Conservation (phyloP, 2,113 vertebrate genomes). For the Syngnathoides biaculeatus region DNA sequence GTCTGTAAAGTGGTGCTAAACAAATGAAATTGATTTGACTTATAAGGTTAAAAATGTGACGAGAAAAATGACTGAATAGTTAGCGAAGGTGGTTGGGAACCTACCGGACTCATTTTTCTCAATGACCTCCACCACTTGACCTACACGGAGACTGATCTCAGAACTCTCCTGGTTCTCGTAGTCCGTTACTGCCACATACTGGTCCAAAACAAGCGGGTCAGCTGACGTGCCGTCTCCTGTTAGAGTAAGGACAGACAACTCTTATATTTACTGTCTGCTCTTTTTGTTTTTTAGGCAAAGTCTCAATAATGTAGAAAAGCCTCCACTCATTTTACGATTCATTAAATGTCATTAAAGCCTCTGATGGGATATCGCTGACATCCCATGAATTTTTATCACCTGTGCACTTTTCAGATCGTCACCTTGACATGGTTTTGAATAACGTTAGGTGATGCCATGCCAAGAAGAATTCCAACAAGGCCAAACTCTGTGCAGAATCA, state of each 20-base stretch:
- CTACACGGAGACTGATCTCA: constrained; percentile 92
- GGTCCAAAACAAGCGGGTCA: constrained; percentile 89
- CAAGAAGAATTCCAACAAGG: constrained; percentile 12
- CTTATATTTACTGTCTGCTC: not conserved
- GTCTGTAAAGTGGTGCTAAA: no score
- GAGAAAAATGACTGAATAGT: not conserved
- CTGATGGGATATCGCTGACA: constrained; percentile 8
- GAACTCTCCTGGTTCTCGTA: constrained; percentile 98
- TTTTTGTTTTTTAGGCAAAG: constrained; percentile 3
- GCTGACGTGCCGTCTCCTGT: constrained; percentile 78
- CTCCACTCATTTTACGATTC: constrained; percentile 23
- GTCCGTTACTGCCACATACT: constrained; percentile 92
- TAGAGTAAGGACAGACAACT: not conserved
- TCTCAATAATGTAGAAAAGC: constrained; percentile 41
- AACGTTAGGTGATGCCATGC: constrained; percentile 22
- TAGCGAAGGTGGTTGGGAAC: not conserved
- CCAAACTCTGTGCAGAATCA: not conserved
- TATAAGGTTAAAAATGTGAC: no score
- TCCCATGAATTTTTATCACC: not conserved
- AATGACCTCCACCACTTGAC: constrained; percentile 96
- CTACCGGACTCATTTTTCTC: constrained; percentile 98
- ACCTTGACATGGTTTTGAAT: constrained; percentile 26
- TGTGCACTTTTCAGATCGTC: constrained; percentile 18
- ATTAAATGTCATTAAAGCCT: constrained; percentile 1
- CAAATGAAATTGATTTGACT: no score